Evolutionary conservation across 92 coral and sea anemone genomes (phyloP).

Genomic region (Bergia puertoricense): DNA sequence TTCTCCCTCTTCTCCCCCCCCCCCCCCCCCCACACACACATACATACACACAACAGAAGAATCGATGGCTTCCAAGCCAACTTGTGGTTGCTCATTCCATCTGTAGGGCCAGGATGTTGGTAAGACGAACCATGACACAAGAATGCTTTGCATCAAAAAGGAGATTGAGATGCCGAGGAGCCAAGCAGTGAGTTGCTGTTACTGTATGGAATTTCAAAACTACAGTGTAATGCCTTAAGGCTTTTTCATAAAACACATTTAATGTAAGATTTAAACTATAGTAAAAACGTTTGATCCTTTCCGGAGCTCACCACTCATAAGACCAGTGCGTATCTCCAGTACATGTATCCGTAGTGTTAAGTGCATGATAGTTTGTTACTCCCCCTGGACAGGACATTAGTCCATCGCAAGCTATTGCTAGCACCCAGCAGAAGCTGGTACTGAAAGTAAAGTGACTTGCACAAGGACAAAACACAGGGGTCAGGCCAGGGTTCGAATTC

Average conservation of each 20-base stretch:
- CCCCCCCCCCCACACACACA: too few relatives aligned
- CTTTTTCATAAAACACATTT: background rate
- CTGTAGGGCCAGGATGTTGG: conserved; percentile 92
- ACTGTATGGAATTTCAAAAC: background rate
- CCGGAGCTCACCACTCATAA: too few relatives aligned
- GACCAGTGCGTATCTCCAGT: too few relatives aligned
- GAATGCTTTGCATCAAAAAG: conserved; percentile 89
- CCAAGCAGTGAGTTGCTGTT: conserved; percentile 73
- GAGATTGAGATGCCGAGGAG: conserved; percentile 91
- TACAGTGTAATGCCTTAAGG: background rate
- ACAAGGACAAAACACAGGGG: too few relatives aligned
- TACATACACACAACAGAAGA: background rate
- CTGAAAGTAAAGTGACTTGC: too few relatives aligned
- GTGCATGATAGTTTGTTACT: too few relatives aligned
- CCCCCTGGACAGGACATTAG: too few relatives aligned
- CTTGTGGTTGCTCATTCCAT: background rate
- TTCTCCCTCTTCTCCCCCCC: too few relatives aligned
- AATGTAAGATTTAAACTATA: background rate
- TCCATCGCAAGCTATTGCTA: too few relatives aligned
- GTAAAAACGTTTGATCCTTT: background rate
- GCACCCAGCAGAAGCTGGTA: too few relatives aligned
- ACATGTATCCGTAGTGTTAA: too few relatives aligned
- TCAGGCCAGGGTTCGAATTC: too few relatives aligned
- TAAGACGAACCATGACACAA: conserved; percentile 80
- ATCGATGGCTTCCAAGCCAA: background rate